A percentile compares a stretch with the other conserved stretches of the same genome.
Evolutionary conservation across 1,140 invertebrate species (phyloP).

Genomic region (Ceratina calcarata): DNA sequence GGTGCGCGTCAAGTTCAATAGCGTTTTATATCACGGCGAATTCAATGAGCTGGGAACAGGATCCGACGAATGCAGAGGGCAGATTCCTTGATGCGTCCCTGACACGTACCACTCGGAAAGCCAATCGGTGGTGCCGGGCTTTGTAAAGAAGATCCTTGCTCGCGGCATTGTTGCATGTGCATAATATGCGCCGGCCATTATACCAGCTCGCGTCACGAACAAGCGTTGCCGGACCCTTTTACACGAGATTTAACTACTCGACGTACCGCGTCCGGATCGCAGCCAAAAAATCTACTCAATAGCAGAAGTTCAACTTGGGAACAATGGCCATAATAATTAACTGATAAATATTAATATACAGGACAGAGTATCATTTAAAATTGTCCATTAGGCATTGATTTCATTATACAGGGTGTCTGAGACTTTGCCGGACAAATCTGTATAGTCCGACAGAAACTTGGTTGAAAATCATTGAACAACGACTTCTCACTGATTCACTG

Average conservation of each 20-base stretch:
- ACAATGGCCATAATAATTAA: too few relatives aligned
- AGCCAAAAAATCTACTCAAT: too few relatives aligned
- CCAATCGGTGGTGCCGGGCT: constrained; percentile 30
- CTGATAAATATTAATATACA: too few relatives aligned
- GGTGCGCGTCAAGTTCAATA: background rate
- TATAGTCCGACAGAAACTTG: too few relatives aligned
- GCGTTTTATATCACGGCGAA: background rate
- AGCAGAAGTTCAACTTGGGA: too few relatives aligned
- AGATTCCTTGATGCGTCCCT: constrained; percentile 38
- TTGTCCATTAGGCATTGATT: too few relatives aligned
- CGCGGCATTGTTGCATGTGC: constrained; percentile 45
- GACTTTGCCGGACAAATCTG: too few relatives aligned
- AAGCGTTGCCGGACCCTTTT: background rate
- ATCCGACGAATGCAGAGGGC: constrained; percentile 23
- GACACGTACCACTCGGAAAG: constrained; percentile 47
- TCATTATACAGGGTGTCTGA: too few relatives aligned
- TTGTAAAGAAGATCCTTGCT: constrained; percentile 41
- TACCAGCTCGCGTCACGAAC: constrained; percentile 17
- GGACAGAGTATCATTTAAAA: too few relatives aligned
- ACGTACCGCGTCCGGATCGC: too few relatives aligned
- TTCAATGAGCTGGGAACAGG: background rate
- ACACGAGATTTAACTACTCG: background rate
- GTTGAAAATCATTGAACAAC: too few relatives aligned
- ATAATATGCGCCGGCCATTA: constrained; percentile 35
- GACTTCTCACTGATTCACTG: too few relatives aligned